These are phyloP conservation scores for Magallana nippona DNA, from an alignment of 2,888 invertebrate species.

Conservation along the genomic window DNA sequence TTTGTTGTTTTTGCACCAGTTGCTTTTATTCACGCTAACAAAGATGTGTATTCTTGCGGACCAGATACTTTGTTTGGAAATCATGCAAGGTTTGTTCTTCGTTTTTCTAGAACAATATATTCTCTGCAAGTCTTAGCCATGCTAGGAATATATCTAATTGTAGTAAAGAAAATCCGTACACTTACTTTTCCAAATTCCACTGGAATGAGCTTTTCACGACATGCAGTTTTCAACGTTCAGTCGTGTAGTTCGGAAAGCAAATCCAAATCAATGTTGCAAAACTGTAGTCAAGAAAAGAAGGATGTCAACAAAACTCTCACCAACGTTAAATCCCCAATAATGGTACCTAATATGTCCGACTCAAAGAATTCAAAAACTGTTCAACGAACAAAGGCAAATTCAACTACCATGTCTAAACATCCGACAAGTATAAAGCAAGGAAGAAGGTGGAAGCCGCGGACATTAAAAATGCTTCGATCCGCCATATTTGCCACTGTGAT, in stretches of 20 bases:
- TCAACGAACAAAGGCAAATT: background rate
- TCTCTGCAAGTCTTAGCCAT: background rate
- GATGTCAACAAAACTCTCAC: too few relatives aligned
- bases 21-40: background rate
- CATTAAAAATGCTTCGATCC: background rate
- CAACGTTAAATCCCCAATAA: too few relatives aligned
- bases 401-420: background rate
- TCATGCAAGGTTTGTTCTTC: background rate
- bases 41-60: background rate
- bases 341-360: too few relatives aligned
- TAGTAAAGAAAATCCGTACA: background rate
- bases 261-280: background rate
- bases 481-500: background rate
- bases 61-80: background rate
- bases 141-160: background rate
- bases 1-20: background rate
- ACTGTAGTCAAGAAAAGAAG: too few relatives aligned
- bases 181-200: background rate
- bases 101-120: background rate
- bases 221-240: too few relatives aligned
- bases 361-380: too few relatives aligned
- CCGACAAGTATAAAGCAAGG: background rate
- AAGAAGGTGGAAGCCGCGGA: background rate
- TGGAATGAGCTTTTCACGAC: background rate
- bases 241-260: too few relatives aligned